phyloP scores from a whole-genome alignment of 92 coral and sea anemone genomes.

The Bergia puertoricense region DNA sequence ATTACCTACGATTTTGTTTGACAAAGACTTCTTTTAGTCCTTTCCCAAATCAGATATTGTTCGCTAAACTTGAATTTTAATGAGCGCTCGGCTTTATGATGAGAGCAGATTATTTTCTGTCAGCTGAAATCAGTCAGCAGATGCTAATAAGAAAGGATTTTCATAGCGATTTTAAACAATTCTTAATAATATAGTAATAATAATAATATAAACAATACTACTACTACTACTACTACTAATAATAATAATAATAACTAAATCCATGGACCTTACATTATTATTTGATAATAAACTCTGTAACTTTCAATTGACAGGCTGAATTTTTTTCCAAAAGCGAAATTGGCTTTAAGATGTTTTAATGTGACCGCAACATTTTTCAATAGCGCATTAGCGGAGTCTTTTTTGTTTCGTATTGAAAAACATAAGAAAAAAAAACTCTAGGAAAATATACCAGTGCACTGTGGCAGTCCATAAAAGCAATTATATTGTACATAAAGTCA shows the following conservation, averaged over 20 bases:
- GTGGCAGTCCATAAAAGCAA: background rate
- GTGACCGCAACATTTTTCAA: background rate
- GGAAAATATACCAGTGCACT: background rate
- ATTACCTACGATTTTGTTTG: background rate
- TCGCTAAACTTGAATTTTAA: background rate
- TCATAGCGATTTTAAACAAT: background rate
- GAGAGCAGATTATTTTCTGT: background rate
- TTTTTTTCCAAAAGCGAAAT: background rate
- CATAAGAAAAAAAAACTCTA: no score
- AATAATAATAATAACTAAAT: no score
- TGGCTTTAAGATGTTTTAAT: no score
- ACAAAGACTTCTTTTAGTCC: background rate
- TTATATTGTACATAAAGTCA: background rate
- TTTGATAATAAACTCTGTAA: background rate
- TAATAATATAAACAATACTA: no score
- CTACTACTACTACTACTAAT: no score
- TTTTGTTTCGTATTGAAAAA: background rate
- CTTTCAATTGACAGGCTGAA: background rate
- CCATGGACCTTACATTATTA: no score
- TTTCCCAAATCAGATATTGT: background rate
- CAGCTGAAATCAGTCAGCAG: background rate
- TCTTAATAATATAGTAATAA: no score
- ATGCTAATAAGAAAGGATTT: background rate
- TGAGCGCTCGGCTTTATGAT: background rate
- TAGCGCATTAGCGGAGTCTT: background rate